Conservation (phyloP, 1,140 invertebrate species). For the Hyphantria cunea region DNA sequence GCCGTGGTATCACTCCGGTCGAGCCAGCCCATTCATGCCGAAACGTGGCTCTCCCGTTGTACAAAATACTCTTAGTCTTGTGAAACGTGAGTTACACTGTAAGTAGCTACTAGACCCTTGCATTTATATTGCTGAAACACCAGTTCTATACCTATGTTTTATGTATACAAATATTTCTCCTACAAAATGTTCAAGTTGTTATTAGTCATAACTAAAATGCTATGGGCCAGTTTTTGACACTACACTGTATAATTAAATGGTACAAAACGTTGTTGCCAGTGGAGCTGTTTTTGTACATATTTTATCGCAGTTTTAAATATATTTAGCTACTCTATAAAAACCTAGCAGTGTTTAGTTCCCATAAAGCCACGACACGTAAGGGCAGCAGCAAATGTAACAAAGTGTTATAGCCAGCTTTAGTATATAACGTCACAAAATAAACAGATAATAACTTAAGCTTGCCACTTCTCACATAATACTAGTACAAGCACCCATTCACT, state of each 20-base stretch:
- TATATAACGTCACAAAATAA: slow-evolving; percentile 20
- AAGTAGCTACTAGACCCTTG: slow-evolving; percentile 15
- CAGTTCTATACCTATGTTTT: slow-evolving; percentile 1
- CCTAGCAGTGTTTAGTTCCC: slow-evolving; percentile 5
- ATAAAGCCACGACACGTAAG: slow-evolving; percentile 19
- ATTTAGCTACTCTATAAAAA: slow-evolving; percentile 22
- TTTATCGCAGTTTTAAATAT: too few species aligned
- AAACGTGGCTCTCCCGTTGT: too few species aligned
- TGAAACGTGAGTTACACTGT: slow-evolving; percentile 34
- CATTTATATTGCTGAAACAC: slow-evolving; percentile 22
- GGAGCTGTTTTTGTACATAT: background rate
- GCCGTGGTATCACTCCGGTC: too few species aligned
- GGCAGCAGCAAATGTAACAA: slow-evolving; percentile 23
- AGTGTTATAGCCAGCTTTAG: slow-evolving; percentile 23
- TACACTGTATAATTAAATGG: slow-evolving; percentile 9
- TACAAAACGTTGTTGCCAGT: background rate
- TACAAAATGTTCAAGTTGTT: background rate
- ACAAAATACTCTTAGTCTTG: slow-evolving; percentile 37
- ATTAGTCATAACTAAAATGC: too few species aligned
- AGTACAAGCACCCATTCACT: slow-evolving; percentile 2
- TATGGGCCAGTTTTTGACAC: background rate
- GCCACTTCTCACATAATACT: slow-evolving; percentile 12
- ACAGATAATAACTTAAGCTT: slow-evolving; percentile 17
- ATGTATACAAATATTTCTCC: background rate
- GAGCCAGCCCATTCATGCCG: too few species aligned